phyloP scores from a whole-genome alignment of 2,797 vertebrate species.

The Sebastes hubbsi region DNA sequence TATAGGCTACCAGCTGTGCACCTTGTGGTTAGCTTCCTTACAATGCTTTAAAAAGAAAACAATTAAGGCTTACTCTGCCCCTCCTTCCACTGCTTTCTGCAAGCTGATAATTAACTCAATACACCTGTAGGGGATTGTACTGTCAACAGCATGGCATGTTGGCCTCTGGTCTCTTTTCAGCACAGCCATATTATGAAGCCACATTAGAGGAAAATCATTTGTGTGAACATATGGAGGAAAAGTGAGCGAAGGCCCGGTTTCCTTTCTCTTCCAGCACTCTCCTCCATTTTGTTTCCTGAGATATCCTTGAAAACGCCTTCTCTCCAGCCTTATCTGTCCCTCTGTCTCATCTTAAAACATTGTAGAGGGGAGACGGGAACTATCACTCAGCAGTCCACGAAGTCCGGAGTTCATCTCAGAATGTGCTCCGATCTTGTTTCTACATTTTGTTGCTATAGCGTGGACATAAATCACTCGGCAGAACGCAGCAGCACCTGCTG shows the following conservation, averaged over 20 bases:
- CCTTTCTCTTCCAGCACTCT: not conserved
- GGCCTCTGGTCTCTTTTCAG: not conserved
- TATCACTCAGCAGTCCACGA: constrained; percentile 63
- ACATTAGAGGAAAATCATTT: not conserved
- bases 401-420: constrained; percentile 70
- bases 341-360: constrained; percentile 55
- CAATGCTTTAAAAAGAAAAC: not conserved
- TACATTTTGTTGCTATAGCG: constrained; percentile 58
- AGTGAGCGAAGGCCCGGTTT: not conserved
- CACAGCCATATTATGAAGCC: not conserved
- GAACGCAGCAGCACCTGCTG: constrained; percentile 45
- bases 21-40: too few relatives aligned
- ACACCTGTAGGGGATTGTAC: not conserved
- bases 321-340: constrained; percentile 36
- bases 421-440: constrained; percentile 69
- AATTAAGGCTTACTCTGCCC: not conserved
- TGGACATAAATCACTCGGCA: constrained; percentile 67
- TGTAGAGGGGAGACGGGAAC: constrained; percentile 49
- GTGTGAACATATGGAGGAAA: not conserved
- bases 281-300: constrained; percentile 46
- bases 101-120: constrained; percentile 5
- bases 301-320: constrained; percentile 38
- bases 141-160: not conserved
- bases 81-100: not conserved
- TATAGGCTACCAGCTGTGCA: not conserved